Conservation (phyloP, 2,888 invertebrate genomes). For the Scaptomyza flava region DNA sequence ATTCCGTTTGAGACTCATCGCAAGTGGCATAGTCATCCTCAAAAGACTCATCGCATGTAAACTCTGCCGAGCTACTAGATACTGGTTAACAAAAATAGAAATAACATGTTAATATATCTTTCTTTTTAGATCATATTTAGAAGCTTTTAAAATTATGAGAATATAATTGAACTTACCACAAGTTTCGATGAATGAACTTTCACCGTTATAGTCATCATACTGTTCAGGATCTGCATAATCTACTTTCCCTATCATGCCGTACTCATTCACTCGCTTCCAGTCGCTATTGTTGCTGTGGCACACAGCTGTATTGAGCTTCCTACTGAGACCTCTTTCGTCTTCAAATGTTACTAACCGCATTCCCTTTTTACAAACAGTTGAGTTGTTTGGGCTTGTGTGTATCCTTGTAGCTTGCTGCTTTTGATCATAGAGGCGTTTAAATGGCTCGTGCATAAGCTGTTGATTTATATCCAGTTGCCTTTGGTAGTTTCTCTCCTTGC, state of each 20-base stretch:
- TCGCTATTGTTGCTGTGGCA: conserved; percentile 15
- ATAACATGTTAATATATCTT: too few relatives aligned
- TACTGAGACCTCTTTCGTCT: conserved; percentile 23
- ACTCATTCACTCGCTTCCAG: conserved; percentile 20
- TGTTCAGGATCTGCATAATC: background rate
- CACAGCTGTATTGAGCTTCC: background rate
- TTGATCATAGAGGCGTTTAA: background rate
- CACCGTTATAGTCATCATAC: background rate
- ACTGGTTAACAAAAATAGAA: conserved; percentile 26
- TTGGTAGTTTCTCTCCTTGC: background rate
- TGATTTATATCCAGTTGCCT: background rate
- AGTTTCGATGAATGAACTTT: conserved; percentile 5
- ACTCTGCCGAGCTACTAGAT: conserved; percentile 49
- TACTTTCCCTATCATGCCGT: too few relatives aligned
- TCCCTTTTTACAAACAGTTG: conserved; percentile 14
- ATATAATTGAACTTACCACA: conserved; percentile 28
- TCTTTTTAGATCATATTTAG: too few relatives aligned
- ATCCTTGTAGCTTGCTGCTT: background rate
- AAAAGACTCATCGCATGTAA: conserved; percentile 46
- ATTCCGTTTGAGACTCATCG: background rate
- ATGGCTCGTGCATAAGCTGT: background rate
- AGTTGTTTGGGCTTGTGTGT: background rate
- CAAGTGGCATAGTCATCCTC: conserved; percentile 37
- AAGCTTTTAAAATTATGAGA: too few relatives aligned
- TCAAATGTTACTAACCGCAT: conserved; percentile 42